Conservation (phyloP, 2,113 vertebrate genomes). For the Pheucticus melanocephalus region DNA sequence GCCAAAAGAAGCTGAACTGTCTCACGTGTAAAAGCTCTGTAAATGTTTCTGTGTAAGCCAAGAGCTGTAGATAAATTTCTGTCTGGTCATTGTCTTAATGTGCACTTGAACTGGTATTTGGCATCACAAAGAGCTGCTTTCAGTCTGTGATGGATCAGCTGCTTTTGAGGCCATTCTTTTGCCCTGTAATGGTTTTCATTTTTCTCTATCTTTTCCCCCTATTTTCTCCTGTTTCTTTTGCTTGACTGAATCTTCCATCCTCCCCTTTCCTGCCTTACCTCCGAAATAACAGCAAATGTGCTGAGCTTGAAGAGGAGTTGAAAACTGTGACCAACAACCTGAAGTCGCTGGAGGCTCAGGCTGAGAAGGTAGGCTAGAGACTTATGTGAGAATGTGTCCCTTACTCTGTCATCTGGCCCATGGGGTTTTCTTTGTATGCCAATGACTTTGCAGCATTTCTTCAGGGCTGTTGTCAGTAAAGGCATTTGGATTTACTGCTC, state of each 20-base stretch:
- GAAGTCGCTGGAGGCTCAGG: slow-evolving; percentile 99
- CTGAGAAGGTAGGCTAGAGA: slow-evolving; percentile 94
- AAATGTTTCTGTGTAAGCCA: slow-evolving; percentile 18
- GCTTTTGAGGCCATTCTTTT: slow-evolving; percentile 70
- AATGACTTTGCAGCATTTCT: not conserved
- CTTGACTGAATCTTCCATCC: slow-evolving; percentile 66
- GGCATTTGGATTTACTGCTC: not conserved
- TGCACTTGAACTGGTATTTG: not conserved
- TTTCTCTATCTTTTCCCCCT: slow-evolving; percentile 74
- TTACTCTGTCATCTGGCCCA: not conserved
- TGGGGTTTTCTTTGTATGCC: not conserved
- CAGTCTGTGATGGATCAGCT: slow-evolving; percentile 66
- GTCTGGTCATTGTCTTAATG: not conserved
- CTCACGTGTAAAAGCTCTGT: not conserved
- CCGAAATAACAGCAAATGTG: slow-evolving; percentile 97
- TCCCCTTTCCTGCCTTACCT: slow-evolving; percentile 74
- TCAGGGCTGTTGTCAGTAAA: not conserved
- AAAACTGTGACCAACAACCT: slow-evolving; percentile 99
- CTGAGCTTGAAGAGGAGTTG: slow-evolving; percentile 99
- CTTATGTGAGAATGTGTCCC: not conserved
- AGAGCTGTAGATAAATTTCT: not conserved
- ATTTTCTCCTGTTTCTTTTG: slow-evolving; percentile 68
- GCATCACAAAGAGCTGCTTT: not conserved
- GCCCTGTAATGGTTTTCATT: slow-evolving; percentile 78
- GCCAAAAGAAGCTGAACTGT: slow-evolving; percentile 75